phyloP scores from a whole-genome alignment of 2,797 vertebrate species.

The Falco columbarius region DNA sequence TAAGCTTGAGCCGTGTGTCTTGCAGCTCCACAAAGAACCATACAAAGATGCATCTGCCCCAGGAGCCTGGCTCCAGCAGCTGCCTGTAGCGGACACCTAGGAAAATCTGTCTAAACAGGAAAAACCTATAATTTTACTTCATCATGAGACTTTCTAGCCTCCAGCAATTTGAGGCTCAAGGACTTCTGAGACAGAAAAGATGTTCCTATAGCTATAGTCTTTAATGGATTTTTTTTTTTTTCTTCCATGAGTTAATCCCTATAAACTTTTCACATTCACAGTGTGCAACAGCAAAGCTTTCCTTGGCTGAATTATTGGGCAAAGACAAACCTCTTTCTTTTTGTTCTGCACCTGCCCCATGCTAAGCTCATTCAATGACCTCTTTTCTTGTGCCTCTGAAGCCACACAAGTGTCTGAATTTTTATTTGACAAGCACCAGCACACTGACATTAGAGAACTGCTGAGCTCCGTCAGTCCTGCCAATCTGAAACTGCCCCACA shows the following conservation, averaged over 20 bases:
- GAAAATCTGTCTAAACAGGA: not conserved
- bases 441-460: not conserved
- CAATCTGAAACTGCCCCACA: not conserved
- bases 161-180: not conserved
- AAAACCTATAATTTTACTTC: not conserved
- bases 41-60: not conserved
- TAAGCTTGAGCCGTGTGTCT: not conserved
- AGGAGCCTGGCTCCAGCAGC: not conserved
- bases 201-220: not conserved
- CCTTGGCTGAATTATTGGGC: not conserved
- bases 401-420: not conserved
- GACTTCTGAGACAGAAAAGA: conserved; percentile 18
- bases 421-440: not conserved
- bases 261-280: not conserved
- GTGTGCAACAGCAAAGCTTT: not conserved
- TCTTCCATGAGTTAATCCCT: not conserved
- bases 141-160: not conserved
- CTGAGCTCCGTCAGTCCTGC: not conserved
- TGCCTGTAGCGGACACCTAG: not conserved
- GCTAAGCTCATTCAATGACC: not conserved
- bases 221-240: not conserved
- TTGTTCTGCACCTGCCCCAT: not conserved
- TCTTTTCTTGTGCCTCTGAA: not conserved
- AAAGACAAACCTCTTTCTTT: not conserved
- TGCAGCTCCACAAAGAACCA: not conserved